Evolutionary conservation across 1,140 invertebrate species (phyloP).

Genomic region (Euwallacea fornicatus): DNA sequence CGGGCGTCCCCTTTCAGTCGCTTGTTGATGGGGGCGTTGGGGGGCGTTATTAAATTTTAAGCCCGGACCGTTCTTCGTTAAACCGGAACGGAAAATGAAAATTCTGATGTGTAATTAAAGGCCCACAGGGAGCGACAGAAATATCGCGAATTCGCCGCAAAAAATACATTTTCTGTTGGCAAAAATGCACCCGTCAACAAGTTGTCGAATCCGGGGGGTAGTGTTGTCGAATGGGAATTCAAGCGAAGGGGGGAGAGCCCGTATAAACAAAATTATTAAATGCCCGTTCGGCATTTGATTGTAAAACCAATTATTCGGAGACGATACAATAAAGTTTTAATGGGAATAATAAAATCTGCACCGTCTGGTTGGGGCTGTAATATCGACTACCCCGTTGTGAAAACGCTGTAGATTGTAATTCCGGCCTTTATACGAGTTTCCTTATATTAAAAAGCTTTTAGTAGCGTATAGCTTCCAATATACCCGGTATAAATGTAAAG

Average conservation of each 20-base stretch:
- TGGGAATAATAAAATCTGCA: too few species aligned
- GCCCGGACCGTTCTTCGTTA: too few species aligned
- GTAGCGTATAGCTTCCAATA: not conserved
- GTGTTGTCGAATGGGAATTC: not conserved
- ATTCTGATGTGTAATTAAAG: too few species aligned
- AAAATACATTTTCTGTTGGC: too few species aligned
- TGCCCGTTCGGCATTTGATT: not conserved
- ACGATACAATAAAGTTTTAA: not conserved
- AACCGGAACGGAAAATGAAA: too few species aligned
- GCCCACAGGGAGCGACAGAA: too few species aligned
- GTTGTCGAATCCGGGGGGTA: not conserved
- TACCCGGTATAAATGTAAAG: not conserved
- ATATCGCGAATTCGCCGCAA: too few species aligned
- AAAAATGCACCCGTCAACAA: too few species aligned
- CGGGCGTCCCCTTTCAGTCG: too few species aligned
- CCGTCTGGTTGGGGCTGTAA: too few species aligned
- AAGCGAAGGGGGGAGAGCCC: not conserved
- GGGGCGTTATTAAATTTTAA: too few species aligned
- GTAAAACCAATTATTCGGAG: not conserved
- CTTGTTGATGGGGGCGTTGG: too few species aligned
- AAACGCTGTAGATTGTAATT: not conserved
- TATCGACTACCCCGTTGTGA: not conserved
- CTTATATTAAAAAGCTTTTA: conserved; percentile 9
- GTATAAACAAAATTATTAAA: not conserved
- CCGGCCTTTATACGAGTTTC: not conserved